Conservation (phyloP, 1,140 invertebrate genomes). For the Odontomachus brunneus region DNA sequence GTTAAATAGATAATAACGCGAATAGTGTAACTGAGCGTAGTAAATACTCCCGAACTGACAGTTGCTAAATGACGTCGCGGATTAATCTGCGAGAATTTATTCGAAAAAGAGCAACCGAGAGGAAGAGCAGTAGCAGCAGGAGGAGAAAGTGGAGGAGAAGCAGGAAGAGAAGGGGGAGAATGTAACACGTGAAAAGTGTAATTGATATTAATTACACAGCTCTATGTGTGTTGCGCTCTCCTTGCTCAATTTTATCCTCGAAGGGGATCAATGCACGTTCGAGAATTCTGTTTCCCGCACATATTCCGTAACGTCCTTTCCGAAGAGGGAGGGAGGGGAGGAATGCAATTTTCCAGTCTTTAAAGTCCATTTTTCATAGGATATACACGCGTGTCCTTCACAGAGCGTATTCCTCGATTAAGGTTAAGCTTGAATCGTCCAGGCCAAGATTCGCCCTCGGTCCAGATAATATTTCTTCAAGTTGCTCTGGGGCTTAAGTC, state of each 20-base stretch:
- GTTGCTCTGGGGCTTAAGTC: neutral
- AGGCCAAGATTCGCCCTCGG: neutral
- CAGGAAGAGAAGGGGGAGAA: too few species aligned
- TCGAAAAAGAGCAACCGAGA: neutral
- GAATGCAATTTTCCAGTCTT: neutral
- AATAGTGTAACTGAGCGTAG: neutral
- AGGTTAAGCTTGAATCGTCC: slow-evolving; percentile 24
- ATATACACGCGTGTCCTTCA: neutral
- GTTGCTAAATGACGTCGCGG: neutral
- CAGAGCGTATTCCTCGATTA: neutral
- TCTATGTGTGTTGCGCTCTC: neutral
- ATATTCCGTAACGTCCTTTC: neutral
- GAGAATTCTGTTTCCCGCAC: neutral
- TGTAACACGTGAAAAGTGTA: neutral
- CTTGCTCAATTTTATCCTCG: too few species aligned
- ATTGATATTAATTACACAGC: neutral
- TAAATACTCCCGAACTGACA: neutral
- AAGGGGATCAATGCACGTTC: neutral
- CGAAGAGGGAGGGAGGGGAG: too few species aligned
- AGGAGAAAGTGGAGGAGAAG: too few species aligned
- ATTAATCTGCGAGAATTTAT: neutral
- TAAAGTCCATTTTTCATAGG: neutral
- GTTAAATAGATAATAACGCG: slow-evolving; percentile 20
- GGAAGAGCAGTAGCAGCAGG: too few species aligned
- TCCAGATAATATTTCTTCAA: slow-evolving; percentile 39